These are phyloP conservation scores for Platycnemis pennipes DNA, from an alignment of 2,888 invertebrate genomes.

Conservation along the genomic window DNA sequence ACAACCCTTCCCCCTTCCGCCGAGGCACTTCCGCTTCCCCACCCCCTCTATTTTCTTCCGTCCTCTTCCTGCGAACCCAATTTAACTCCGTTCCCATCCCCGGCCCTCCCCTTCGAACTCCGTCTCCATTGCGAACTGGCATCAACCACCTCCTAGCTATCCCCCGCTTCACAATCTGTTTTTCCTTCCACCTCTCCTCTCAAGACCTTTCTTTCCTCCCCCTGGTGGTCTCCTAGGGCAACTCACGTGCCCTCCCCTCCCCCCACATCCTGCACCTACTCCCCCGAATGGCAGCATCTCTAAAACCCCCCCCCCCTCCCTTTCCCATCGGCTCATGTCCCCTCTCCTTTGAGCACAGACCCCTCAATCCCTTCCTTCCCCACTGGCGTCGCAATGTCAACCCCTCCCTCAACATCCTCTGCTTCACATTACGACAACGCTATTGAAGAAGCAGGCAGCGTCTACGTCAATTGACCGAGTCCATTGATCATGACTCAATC, in stretches of 20 bases:
- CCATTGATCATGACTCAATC: not conserved
- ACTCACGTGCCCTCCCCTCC: not conserved
- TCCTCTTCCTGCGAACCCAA: constrained; percentile 28
- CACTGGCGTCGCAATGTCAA: not conserved
- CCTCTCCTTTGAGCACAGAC: not conserved
- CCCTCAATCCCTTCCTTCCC: not conserved
- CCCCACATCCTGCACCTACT: not conserved
- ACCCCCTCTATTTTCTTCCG: constrained; percentile 6
- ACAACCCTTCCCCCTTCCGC: not conserved
- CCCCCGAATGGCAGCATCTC: too few species aligned
- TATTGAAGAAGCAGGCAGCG: not conserved
- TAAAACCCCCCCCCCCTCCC: not conserved
- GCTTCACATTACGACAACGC: not conserved
- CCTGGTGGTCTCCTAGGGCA: not conserved
- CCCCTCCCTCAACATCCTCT: not conserved
- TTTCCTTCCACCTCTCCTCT: not conserved
- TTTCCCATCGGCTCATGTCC: not conserved
- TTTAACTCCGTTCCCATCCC: not conserved
- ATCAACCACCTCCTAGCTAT: not conserved
- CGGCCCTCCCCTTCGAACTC: too few species aligned
- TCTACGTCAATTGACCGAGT: not conserved
- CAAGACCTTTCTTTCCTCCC: not conserved
- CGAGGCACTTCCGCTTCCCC: not conserved
- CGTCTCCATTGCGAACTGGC: not conserved
- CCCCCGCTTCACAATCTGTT: not conserved